Base-by-base conservation (phyloP, 92 coral and sea anemone genomes). In the Umimayanthus kanabou region DNA sequence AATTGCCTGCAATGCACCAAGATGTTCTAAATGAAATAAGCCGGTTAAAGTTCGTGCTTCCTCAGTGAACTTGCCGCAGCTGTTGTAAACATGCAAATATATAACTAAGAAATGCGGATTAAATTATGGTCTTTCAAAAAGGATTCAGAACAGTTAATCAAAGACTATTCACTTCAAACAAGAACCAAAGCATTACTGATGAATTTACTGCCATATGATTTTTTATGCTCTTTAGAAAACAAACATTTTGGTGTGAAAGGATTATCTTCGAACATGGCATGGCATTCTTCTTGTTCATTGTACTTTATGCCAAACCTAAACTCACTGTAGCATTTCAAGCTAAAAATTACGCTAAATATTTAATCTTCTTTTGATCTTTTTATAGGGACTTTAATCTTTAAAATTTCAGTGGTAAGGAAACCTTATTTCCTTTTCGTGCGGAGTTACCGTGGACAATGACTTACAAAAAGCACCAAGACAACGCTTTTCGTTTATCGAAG, bases 381-480 rank as follows among this genome's bases (percentile, higher is more conserved):
- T 73, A 29, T 73, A 39, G n/a, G 39, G 58, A 53, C 57, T 53
- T 53, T 53, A 14, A 53, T 53, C 20, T 15, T 53, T 13, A 53
- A 53, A 18, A 53, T 53, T 53, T 53, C 58, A 53, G 4, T 53
- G 20, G 58, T 53, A 53, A 14, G 18, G 18, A 11, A 53, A 53
- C 2, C 58, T 53, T 1, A 7, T 9, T 47, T 13, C 20, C 20
- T 1, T 61, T 61, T 18, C 79, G 79, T 37, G 42, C 14, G 42
- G 43, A 39, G 75, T 39, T 39, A 26, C 7, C 26, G 5, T 65
- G 39, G 39, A 15, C 9, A 26, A 39, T 37, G 29, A 29, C 13
- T 18, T 75, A 39, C 43, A 16, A 25, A 40, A 80, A 58, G 26
- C 18, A 39, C 85, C 85, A 65, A 45, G 85, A 40, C 85, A 81